Evolutionary conservation across 2,888 invertebrate genomes (phyloP), one percentile per base, ranked within the genome.

Genomic region (Bugula neritina): DNA sequence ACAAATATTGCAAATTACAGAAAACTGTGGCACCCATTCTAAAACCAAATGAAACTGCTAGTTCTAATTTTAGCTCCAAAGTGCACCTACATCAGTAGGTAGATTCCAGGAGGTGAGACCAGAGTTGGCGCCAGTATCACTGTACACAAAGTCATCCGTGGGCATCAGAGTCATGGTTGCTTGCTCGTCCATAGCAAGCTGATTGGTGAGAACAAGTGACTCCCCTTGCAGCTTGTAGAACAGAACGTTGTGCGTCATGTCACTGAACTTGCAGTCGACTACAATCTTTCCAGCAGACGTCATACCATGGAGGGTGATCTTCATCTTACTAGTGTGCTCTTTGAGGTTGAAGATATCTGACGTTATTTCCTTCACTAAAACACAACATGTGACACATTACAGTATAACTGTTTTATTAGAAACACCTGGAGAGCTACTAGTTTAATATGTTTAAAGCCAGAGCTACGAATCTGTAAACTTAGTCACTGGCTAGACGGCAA

Each of bases 101-200:
- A 63, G 31, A 31, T 63, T 21, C 63, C 63, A 63, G 63, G 63
- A 63, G 27, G 31, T 63, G 63, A 63, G 63, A 13, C 63, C 63
- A 34, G 25, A 25, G 63, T 63, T 27, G 17, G 63, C 2, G 5
- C 63, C 63, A 29, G 63, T 63, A 34, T 63, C 63, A 34, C 63
- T 63, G 31, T 63, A 63, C 2, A 63, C 63, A 34, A 63, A 63
- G 63, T 63, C 63, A 63, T 63, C 63, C 5, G 63, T 63, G 31
- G 63, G 63, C 63, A 63, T 63, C 2, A 63, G 31, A 29, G 63
- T 63, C 63, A 63, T 63, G 2, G 63, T 63, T 10, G 63, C 63
- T n/a, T 34, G 63, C 63, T 63, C 63, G 31, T 63, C 63, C 63
- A 63, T 63, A 17, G 29, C 27, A 1, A 63, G 29, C 29, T 63